Percentiles rank a stretch among this genome's conserved stretches.
phyloP scores from a whole-genome alignment of 2,113 vertebrate species.

The Rhinopomastus cyanomelas region DNA sequence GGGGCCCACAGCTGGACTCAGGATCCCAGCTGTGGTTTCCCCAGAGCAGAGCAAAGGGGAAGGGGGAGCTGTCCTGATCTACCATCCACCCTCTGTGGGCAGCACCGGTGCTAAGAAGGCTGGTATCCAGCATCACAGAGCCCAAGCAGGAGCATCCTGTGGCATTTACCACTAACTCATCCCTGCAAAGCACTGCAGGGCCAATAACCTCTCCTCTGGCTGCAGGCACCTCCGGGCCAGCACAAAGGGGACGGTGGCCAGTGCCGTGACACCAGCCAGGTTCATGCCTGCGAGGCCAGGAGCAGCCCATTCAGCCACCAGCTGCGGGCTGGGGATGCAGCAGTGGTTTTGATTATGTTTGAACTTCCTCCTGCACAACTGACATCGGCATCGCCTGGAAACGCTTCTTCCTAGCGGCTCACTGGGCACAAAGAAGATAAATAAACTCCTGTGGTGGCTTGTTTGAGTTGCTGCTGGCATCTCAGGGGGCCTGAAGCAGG shows the following conservation, averaged over 20 bases:
- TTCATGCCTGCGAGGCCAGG: conserved; percentile 12
- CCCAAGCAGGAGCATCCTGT: background rate
- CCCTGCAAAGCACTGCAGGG: background rate
- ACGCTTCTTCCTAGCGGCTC: conserved; percentile 32
- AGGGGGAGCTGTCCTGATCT: too few relatives aligned
- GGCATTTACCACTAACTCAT: background rate
- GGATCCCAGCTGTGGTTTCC: too few relatives aligned
- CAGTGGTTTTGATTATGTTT: conserved; percentile 70
- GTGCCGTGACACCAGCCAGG: background rate
- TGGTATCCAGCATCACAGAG: background rate
- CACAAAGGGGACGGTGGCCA: background rate
- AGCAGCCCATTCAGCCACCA: conserved; percentile 24
- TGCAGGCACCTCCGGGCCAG: background rate
- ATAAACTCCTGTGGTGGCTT: conserved; percentile 53
- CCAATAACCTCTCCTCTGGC: background rate
- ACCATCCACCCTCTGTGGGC: too few relatives aligned
- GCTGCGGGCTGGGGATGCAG: conserved; percentile 9
- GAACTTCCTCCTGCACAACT: conserved; percentile 63
- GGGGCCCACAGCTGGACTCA: too few relatives aligned
- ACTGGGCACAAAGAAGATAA: conserved; percentile 26
- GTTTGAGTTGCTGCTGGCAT: conserved; percentile 38
- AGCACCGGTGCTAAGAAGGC: background rate
- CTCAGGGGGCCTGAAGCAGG: conserved; percentile 6
- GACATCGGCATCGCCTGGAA: conserved; percentile 64
- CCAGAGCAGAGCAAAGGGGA: too few relatives aligned